A percentile compares a stretch with the other conserved stretches of the same genome.
phyloP scores from a whole-genome alignment of 1,140 invertebrate species.

The Tyrophagus putrescentiae region DNA sequence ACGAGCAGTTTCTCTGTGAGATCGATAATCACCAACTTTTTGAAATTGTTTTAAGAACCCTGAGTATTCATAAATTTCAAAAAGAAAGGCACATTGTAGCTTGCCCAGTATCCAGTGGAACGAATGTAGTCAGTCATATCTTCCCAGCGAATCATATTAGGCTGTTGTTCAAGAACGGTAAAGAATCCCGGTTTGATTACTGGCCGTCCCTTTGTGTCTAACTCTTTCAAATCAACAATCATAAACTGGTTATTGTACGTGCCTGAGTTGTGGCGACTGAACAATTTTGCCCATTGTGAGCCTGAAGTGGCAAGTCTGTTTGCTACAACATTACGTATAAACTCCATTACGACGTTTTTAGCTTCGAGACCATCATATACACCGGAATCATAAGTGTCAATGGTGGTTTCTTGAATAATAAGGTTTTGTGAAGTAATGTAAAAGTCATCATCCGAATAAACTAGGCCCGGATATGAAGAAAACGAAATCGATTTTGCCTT shows the following conservation, averaged over 20 bases:
- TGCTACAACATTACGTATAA: constrained; percentile 32
- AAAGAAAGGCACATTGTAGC: constrained; percentile 36
- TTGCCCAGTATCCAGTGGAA: constrained; percentile 33
- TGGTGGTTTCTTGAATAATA: constrained; percentile 34
- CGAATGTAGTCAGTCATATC: constrained; percentile 31
- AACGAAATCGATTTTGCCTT: constrained; percentile 10
- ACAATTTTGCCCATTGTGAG: constrained; percentile 30
- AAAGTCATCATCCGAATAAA: constrained; percentile 35
- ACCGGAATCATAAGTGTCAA: constrained; percentile 31
- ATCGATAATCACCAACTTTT: constrained; percentile 29
- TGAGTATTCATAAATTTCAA: constrained; percentile 33
- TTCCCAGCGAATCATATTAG: constrained; percentile 29
- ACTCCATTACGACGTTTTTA: constrained; percentile 30
- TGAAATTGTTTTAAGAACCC: constrained; percentile 32
- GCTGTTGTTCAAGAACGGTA: constrained; percentile 35
- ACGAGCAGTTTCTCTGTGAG: constrained; percentile 32
- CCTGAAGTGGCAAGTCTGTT: constrained; percentile 33
- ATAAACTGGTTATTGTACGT: constrained; percentile 37
- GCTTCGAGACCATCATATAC: constrained; percentile 30
- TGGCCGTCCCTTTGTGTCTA: constrained; percentile 26
- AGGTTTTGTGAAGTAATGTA: constrained; percentile 31
- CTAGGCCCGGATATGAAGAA: constrained; percentile 29
- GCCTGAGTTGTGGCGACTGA: constrained; percentile 32
- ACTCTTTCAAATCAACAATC: constrained; percentile 33
- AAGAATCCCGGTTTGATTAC: constrained; percentile 27